Evolutionary conservation across 1,140 invertebrate species (phyloP).

Genomic region (Bombus impatiens): DNA sequence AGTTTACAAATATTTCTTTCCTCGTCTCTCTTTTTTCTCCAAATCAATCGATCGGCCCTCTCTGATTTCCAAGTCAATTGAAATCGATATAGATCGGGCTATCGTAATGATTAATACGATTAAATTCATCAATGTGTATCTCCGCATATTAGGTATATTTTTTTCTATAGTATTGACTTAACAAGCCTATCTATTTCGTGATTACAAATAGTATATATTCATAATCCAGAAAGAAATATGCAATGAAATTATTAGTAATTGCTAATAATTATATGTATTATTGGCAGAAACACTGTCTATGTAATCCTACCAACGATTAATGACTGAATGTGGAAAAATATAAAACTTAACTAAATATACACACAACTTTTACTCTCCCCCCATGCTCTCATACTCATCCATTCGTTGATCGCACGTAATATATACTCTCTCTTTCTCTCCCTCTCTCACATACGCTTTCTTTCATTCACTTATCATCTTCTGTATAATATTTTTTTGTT

Average conservation of each 20-base stretch:
- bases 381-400: conserved; percentile 48
- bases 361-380: conserved; percentile 72
- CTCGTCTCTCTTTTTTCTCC: background rate
- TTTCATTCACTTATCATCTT: conserved; percentile 63
- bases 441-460: conserved; percentile 50
- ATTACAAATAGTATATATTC: conserved; percentile 68
- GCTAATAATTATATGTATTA: conserved; percentile 75
- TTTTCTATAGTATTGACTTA: conserved; percentile 68
- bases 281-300: conserved; percentile 73
- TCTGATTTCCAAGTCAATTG: conserved; percentile 28
- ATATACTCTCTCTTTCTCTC: conserved; percentile 48
- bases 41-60: conserved; percentile 46
- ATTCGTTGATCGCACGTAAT: conserved; percentile 43
- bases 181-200: conserved; percentile 67
- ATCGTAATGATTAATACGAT: conserved; percentile 54
- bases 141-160: conserved; percentile 64
- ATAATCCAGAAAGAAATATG: conserved; percentile 66
- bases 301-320: conserved; percentile 77
- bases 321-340: conserved; percentile 81
- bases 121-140: conserved; percentile 58
- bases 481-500: conserved; percentile 61
- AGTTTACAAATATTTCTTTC: conserved; percentile 58
- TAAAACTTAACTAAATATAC: conserved; percentile 82
- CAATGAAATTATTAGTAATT: conserved; percentile 68
- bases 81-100: conserved; percentile 30